These are phyloP conservation scores for Palythoa grandis DNA, from an alignment of 92 coral and sea anemone genomes.

Conservation along the genomic window DNA sequence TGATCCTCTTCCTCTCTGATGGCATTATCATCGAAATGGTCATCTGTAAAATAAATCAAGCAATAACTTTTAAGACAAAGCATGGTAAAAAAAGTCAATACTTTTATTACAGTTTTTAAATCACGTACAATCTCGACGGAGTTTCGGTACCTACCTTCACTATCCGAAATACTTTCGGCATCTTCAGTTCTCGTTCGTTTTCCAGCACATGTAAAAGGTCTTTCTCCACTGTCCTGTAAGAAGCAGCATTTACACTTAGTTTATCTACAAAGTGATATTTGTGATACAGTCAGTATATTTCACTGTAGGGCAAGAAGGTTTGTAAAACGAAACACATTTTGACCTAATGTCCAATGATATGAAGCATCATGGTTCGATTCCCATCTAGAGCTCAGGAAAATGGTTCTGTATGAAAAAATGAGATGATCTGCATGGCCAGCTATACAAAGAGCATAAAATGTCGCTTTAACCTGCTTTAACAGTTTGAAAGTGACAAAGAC, in stretches of 20 bases:
- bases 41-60: not conserved
- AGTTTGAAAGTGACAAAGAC: not conserved
- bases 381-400: too few species aligned
- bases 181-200: slow-evolving; percentile 66
- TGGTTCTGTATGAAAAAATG: too few species aligned
- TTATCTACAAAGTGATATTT: not conserved
- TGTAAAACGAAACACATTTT: too few species aligned
- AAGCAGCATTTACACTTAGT: not conserved
- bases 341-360: too few species aligned
- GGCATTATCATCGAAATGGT: not conserved
- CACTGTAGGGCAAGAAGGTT: too few species aligned
- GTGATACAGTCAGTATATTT: too few species aligned
- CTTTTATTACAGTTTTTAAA: too few species aligned
- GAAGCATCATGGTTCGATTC: too few species aligned
- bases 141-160: not conserved
- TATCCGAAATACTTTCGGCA: slow-evolving; percentile 3
- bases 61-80: too few species aligned
- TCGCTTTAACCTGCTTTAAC: not conserved
- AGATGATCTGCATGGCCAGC: too few species aligned
- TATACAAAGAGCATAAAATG: too few species aligned
- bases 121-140: not conserved
- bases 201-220: slow-evolving; percentile 92
- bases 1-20: not conserved
- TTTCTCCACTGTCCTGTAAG: slow-evolving; percentile 77
- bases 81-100: too few species aligned